phyloP scores from a whole-genome alignment of 2,113 vertebrate genomes.

The Dicaeum eximium region DNA sequence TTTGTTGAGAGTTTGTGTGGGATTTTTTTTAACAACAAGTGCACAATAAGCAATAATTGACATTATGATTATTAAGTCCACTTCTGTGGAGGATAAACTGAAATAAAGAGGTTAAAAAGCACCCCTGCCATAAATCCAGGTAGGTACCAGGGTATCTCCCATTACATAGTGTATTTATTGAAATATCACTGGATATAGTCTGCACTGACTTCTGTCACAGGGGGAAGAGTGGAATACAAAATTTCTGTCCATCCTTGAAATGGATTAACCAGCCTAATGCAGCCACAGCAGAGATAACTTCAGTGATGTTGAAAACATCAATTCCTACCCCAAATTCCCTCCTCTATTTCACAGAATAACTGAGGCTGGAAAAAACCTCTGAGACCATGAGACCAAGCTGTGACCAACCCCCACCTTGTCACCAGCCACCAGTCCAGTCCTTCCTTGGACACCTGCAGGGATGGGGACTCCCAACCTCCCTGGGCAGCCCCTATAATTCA shows the following conservation, averaged over 20 bases:
- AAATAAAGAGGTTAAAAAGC: background rate
- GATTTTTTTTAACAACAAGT: background rate
- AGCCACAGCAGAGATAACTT: accelerated
- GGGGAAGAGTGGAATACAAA: background rate
- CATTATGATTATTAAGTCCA: background rate
- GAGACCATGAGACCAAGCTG: background rate
- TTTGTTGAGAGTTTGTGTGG: background rate
- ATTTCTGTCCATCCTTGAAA: background rate
- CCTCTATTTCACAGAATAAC: accelerated
- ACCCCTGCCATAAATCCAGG: background rate
- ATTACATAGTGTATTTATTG: background rate
- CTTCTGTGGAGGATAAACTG: background rate
- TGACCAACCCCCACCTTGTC: background rate
- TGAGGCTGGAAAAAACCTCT: background rate
- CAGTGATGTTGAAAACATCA: background rate
- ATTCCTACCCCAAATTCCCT: background rate
- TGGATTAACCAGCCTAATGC: background rate
- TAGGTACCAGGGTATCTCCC: background rate
- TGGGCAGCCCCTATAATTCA: background rate
- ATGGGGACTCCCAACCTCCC: background rate
- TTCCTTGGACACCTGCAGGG: background rate
- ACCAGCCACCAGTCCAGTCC: background rate
- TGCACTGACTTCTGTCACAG: background rate
- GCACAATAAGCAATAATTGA: background rate
- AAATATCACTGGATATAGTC: background rate